A percentile compares a stretch with the other conserved stretches of the same genome.
Conservation (phyloP, 2,888 invertebrate genomes). For the Copidosoma aretas region DNA sequence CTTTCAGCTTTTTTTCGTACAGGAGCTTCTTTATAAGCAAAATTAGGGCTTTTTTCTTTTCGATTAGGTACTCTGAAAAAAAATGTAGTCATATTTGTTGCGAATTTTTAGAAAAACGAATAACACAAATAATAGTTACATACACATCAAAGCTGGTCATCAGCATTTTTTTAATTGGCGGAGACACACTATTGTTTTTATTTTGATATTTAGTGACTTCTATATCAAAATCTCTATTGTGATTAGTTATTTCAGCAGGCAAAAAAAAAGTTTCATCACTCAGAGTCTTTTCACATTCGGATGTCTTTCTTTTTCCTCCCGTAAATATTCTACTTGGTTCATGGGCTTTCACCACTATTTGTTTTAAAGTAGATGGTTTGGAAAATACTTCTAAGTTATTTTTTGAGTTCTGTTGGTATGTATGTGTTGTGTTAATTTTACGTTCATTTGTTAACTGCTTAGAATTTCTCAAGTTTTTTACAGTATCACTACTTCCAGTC, state of each 20-base stretch:
- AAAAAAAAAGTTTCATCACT: constrained; percentile 51
- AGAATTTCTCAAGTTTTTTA: neutral
- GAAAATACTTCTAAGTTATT: neutral
- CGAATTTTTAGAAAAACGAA: neutral
- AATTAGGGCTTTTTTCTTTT: constrained; percentile 47
- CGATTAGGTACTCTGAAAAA: constrained; percentile 44
- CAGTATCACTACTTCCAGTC: constrained; percentile 4
- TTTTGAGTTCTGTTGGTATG: neutral
- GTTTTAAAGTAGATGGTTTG: neutral
- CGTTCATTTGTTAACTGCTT: neutral
- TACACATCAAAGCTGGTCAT: constrained; percentile 46
- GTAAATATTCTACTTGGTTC: neutral
- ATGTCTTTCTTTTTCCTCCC: constrained; percentile 17
- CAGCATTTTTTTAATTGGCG: constrained; percentile 38
- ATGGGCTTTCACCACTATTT: neutral
- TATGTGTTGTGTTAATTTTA: too few species aligned
- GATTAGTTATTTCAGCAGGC: constrained; percentile 39
- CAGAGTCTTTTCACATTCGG: constrained; percentile 9
- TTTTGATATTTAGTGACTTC: constrained; percentile 21
- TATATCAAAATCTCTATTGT: constrained; percentile 18
- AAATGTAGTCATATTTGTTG: neutral
- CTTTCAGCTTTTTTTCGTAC: constrained; percentile 58
- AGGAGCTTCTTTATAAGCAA: constrained; percentile 52
- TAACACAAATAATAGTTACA: constrained; percentile 25
- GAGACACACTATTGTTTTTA: constrained; percentile 7